A percentile compares a stretch with the other conserved stretches of the same genome.
Conservation (phyloP, 2,888 invertebrate species). For the Lypha dubia region DNA sequence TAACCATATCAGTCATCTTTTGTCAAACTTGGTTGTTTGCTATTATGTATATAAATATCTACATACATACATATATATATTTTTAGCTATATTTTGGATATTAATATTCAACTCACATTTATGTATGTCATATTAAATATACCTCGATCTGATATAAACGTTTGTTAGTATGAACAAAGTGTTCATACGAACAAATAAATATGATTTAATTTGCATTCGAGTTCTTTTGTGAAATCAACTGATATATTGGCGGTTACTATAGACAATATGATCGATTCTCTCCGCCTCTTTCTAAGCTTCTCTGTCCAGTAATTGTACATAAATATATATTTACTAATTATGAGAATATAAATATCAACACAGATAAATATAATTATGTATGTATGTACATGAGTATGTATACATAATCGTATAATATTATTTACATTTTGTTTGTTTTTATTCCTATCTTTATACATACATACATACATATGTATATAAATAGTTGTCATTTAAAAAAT, state of each 20-base stretch:
- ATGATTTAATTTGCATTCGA: conserved; percentile 70
- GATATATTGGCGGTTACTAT: conserved; percentile 60
- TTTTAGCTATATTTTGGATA: conserved; percentile 30
- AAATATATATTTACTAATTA: conserved; percentile 34
- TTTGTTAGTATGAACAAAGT: conserved; percentile 5
- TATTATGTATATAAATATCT: conserved; percentile 52
- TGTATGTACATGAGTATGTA: no score
- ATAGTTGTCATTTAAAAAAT: conserved; percentile 51
- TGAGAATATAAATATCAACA: conserved; percentile 19
- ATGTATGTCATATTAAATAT: conserved; percentile 63
- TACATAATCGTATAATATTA: conserved; percentile 25
- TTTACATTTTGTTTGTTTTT: conserved; percentile 27
- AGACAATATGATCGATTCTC: conserved; percentile 29
- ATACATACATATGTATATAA: no score
- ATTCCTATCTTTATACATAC: conserved; percentile 23
- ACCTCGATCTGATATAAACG: conserved; percentile 56
- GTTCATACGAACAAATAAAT: conserved; percentile 37
- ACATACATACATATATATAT: no score
- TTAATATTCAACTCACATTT: conserved; percentile 69
- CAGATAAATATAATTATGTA: no score
- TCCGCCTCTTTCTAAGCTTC: conserved; percentile 20
- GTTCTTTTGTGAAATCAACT: conserved; percentile 69
- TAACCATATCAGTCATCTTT: conserved; percentile 69
- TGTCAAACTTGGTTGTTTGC: conserved; percentile 52
- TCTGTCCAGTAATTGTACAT: conserved; percentile 8